phyloP scores from a whole-genome alignment of 2,888 invertebrate genomes.

The Epinotia bilunana region DNA sequence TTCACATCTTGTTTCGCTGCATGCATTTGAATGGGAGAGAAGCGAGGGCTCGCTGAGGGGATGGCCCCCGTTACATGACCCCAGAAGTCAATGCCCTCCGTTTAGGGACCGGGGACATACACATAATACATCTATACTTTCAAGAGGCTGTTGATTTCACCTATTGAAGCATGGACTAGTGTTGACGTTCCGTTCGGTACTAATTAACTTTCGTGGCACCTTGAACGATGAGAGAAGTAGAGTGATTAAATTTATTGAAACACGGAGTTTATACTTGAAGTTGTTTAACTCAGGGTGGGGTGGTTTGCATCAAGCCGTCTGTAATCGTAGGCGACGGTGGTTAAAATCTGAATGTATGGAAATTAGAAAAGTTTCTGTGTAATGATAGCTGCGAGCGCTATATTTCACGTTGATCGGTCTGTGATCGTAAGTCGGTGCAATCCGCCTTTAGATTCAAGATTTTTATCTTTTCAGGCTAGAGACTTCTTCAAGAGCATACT shows the following conservation, averaged over 20 bases:
- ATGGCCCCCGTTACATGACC: slow-evolving; percentile 30
- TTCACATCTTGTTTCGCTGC: slow-evolving; percentile 29
- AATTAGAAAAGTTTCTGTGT: too few species aligned
- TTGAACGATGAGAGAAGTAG: background rate
- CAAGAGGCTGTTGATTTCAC: slow-evolving; percentile 20
- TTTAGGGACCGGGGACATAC: slow-evolving; percentile 29
- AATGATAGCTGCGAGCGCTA: too few species aligned
- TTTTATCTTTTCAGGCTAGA: too few species aligned
- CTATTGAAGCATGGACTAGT: background rate
- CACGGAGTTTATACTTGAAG: background rate
- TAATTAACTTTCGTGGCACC: background rate
- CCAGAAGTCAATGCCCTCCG: slow-evolving; percentile 40
- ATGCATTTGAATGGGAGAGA: slow-evolving; percentile 35
- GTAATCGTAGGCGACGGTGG: too few species aligned
- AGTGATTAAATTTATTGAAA: background rate
- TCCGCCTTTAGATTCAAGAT: too few species aligned
- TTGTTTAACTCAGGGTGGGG: background rate
- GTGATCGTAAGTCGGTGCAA: too few species aligned
- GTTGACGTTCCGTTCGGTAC: background rate
- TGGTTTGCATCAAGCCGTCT: too few species aligned
- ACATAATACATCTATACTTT: slow-evolving; percentile 3
- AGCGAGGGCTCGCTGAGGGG: slow-evolving; percentile 35
- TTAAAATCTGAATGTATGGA: too few species aligned
- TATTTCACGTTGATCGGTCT: too few species aligned
- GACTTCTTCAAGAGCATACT: too few species aligned